These are phyloP conservation scores for Epicauta chinensis DNA, from an alignment of 1,140 invertebrate species.

Conservation along the genomic window DNA sequence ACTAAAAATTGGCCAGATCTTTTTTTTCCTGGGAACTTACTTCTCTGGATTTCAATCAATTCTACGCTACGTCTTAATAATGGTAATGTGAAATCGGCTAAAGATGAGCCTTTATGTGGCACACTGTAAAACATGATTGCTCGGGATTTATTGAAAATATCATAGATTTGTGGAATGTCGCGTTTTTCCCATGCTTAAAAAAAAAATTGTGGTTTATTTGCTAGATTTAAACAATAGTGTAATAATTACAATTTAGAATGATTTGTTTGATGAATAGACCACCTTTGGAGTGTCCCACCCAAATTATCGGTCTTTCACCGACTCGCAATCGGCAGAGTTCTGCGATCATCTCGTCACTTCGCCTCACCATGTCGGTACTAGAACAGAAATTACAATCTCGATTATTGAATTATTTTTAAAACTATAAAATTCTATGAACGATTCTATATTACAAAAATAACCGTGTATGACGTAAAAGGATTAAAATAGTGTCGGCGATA, in stretches of 20 bases:
- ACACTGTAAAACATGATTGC: conserved; percentile 68
- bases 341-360: conserved; percentile 60
- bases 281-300: conserved; percentile 67
- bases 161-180: conserved; percentile 3
- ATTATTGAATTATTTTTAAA: no score
- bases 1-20: background rate
- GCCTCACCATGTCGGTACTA: conserved; percentile 50
- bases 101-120: conserved; percentile 62
- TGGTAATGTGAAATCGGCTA: conserved; percentile 59
- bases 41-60: conserved; percentile 57
- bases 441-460: no score
- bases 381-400: conserved; percentile 19
- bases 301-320: conserved; percentile 57
- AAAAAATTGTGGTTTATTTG: no score
- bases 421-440: no score
- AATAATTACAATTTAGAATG: conserved; percentile 47
- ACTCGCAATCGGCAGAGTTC: conserved; percentile 53
- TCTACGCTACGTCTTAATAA: conserved; percentile 56
- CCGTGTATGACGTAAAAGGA: no score
- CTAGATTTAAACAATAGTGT: background rate
- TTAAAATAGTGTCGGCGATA: no score
- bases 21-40: conserved; percentile 39
- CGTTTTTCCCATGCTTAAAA: conserved; percentile 38
- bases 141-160: conserved; percentile 48
- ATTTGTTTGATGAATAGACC: conserved; percentile 68